A percentile compares a stretch with the other conserved stretches of the same genome.
Evolutionary conservation across 2,113 vertebrate species (phyloP).

Genomic region (Megaceryle maxima): DNA sequence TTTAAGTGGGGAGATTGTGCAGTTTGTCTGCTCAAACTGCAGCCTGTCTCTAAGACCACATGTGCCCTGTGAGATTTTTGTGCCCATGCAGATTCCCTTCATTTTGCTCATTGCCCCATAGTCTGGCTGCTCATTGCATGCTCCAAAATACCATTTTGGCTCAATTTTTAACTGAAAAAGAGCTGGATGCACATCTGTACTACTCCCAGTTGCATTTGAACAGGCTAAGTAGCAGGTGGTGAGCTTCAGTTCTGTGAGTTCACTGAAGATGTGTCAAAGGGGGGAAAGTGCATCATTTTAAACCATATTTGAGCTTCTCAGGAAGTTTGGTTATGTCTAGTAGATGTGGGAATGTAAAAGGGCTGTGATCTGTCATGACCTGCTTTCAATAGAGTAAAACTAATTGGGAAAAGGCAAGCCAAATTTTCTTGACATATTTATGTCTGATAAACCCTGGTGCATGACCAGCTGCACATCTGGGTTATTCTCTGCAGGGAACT

Average conservation of each 20-base stretch:
- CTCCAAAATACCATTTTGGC: background rate
- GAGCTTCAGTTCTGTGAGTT: background rate
- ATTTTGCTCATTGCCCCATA: fast-evolving
- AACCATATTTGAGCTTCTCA: background rate
- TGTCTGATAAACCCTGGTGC: background rate
- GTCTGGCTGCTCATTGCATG: background rate
- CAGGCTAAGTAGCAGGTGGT: background rate
- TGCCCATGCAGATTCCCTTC: background rate
- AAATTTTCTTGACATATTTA: background rate
- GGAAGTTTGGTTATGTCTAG: background rate
- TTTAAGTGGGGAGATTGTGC: background rate
- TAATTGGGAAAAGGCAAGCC: background rate
- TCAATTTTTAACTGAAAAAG: background rate
- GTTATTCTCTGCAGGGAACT: background rate
- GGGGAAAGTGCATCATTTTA: background rate
- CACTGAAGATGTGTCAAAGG: background rate
- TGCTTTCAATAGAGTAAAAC: background rate
- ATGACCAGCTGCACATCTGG: background rate
- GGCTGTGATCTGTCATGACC: background rate
- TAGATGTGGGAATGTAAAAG: background rate
- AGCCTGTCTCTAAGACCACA: background rate
- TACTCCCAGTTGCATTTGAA: background rate
- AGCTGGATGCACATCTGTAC: background rate
- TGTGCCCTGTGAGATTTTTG: fast-evolving
- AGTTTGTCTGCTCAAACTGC: background rate